These are phyloP conservation scores for Arenaria interpres DNA, from an alignment of 2,113 vertebrate species.

Conservation along the genomic window DNA sequence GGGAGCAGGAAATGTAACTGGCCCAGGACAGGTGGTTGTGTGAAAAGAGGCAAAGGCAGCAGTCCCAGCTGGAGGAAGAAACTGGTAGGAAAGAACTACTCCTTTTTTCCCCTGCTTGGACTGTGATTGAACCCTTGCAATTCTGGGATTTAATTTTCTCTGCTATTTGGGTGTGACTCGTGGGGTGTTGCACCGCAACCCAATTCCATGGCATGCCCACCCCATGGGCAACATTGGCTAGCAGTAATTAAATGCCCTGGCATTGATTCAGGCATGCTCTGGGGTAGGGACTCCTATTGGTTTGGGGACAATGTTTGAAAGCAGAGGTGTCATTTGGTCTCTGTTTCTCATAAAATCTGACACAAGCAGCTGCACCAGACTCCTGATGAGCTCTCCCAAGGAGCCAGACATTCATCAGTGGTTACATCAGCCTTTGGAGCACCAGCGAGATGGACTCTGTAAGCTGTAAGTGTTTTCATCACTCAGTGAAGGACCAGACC, in stretches of 20 bases:
- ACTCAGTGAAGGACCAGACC: not conserved
- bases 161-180: slow-evolving; percentile 22
- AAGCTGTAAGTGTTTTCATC: not conserved
- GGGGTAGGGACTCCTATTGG: not conserved
- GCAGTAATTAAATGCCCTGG: slow-evolving; percentile 39
- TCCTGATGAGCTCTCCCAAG: not conserved
- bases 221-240: not conserved
- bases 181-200: not conserved
- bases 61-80: not conserved
- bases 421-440: slow-evolving; percentile 2
- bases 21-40: not conserved
- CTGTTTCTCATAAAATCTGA: slow-evolving; percentile 36
- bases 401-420: slow-evolving; percentile 18
- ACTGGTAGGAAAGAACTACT: not conserved
- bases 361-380: slow-evolving; percentile 59
- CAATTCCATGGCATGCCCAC: slow-evolving; percentile 2
- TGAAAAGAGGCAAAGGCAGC: not conserved
- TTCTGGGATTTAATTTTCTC: slow-evolving; percentile 12
- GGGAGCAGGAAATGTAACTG: not conserved
- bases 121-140: not conserved
- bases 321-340: slow-evolving; percentile 3
- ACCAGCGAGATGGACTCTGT: not conserved
- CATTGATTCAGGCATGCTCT: slow-evolving; percentile 1
- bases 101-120: not conserved
- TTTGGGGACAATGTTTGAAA: slow-evolving; percentile 29